Conservation (phyloP, 2,888 invertebrate species). For the Desoria tigrina region DNA sequence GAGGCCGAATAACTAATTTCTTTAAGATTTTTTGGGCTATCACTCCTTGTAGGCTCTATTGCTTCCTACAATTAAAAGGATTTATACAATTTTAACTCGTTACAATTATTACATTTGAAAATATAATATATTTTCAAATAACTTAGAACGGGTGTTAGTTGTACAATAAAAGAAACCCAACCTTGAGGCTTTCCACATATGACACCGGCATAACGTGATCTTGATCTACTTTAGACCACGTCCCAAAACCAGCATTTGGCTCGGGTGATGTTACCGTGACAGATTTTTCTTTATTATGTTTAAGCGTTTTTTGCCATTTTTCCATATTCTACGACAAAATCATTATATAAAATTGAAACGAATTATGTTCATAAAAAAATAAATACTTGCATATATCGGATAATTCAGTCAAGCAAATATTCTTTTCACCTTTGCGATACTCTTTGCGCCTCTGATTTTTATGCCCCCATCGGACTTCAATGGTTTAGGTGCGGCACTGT, state of each 20-base stretch:
- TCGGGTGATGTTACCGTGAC: background rate
- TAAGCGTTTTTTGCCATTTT: constrained; percentile 94
- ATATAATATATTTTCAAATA: too few relatives aligned
- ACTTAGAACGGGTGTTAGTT: too few relatives aligned
- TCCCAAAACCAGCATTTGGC: background rate
- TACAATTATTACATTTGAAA: too few relatives aligned
- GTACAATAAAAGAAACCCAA: too few relatives aligned
- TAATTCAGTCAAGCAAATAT: background rate
- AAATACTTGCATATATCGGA: too few relatives aligned
- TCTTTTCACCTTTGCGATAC: constrained; percentile 78
- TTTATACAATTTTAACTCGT: too few relatives aligned
- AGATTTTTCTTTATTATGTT: constrained; percentile 63
- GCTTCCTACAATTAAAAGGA: too few relatives aligned
- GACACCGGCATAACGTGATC: too few relatives aligned
- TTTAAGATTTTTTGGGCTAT: background rate
- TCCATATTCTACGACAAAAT: constrained; percentile 71
- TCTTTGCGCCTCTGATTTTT: constrained; percentile 95
- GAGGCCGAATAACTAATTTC: background rate
- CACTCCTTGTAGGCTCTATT: background rate
- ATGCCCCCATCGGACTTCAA: too few relatives aligned
- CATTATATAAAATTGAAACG: background rate
- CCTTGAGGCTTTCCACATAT: too few relatives aligned
- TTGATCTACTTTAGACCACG: background rate
- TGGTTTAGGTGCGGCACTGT: too few relatives aligned
- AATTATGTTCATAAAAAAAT: background rate